Conservation (phyloP, 1,140 invertebrate genomes). For the Drosophila paulistorum region DNA sequence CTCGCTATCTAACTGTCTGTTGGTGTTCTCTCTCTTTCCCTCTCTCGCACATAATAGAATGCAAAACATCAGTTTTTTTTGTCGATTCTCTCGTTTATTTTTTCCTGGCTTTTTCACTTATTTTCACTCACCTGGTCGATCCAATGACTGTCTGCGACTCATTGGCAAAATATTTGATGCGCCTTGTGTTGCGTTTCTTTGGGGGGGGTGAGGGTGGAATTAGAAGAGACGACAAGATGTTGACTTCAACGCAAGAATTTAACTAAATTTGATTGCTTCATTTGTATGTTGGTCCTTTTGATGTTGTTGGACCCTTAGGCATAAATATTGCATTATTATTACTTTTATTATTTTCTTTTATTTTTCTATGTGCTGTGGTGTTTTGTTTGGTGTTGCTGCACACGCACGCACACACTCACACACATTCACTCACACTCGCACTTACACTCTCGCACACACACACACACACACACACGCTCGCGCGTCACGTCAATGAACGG, state of each 20-base stretch:
- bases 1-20: neutral
- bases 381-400: slow-evolving; percentile 61
- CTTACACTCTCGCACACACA: slow-evolving; percentile 35
- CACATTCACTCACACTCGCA: slow-evolving; percentile 22
- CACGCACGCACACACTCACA: slow-evolving; percentile 47
- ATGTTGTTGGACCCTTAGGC: slow-evolving; percentile 57
- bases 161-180: slow-evolving; percentile 79
- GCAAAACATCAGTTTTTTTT: slow-evolving; percentile 45
- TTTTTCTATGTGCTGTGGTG: slow-evolving; percentile 52
- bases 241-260: slow-evolving; percentile 51
- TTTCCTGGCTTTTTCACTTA: neutral
- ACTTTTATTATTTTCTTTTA: slow-evolving; percentile 61
- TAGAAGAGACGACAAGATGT: slow-evolving; percentile 54
- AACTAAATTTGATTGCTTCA: slow-evolving; percentile 73
- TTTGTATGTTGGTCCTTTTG: slow-evolving; percentile 46
- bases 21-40: slow-evolving; percentile 5
- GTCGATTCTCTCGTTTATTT: slow-evolving; percentile 22
- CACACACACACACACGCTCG: slow-evolving; percentile 47
- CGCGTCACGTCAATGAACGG: slow-evolving; percentile 80
- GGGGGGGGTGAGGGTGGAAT: slow-evolving; percentile 51
- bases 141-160: slow-evolving; percentile 83
- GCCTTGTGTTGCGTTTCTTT: slow-evolving; percentile 56
- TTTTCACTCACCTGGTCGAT: slow-evolving; percentile 79
- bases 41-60: slow-evolving; percentile 25
- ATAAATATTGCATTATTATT: slow-evolving; percentile 55